Conservation (phyloP, 1,140 invertebrate species). For the Musca vetustissima region DNA sequence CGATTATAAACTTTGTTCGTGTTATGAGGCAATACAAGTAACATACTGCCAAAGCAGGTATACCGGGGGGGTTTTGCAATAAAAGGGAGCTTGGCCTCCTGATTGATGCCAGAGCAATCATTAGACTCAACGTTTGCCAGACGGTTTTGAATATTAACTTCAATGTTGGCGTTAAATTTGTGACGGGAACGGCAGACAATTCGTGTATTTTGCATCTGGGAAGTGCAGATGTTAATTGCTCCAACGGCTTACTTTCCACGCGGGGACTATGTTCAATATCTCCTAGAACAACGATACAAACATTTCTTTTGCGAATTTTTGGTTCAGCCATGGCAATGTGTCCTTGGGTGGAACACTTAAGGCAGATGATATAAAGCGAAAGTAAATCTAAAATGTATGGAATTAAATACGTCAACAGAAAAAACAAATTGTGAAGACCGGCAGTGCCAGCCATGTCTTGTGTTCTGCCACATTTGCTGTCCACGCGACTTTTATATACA, state of each 20-base stretch:
- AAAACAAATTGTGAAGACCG: too few species aligned
- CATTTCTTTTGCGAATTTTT: slow-evolving; percentile 48
- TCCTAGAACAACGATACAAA: slow-evolving; percentile 87
- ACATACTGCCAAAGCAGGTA: slow-evolving; percentile 83
- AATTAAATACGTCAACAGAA: too few species aligned
- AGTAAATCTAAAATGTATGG: too few species aligned
- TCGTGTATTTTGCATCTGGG: slow-evolving; percentile 67
- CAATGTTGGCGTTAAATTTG: slow-evolving; percentile 69
- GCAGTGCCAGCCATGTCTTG: too few species aligned
- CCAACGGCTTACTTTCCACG: slow-evolving; percentile 59
- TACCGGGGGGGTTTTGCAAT: slow-evolving; percentile 91
- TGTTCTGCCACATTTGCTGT: too few species aligned
- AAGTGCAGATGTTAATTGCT: slow-evolving; percentile 57
- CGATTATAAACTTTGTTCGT: slow-evolving; percentile 78
- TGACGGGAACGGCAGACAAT: slow-evolving; percentile 62
- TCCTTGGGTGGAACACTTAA: too few species aligned
- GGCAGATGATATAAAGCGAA: too few species aligned
- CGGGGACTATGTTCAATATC: slow-evolving; percentile 95
- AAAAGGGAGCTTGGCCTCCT: slow-evolving; percentile 68
- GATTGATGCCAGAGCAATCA: slow-evolving; percentile 69
- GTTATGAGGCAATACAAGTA: slow-evolving; percentile 74
- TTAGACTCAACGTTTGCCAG: slow-evolving; percentile 78
- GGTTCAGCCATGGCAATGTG: slow-evolving; percentile 37
- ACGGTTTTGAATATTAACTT: slow-evolving; percentile 81
- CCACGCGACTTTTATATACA: too few species aligned